phyloP scores from a whole-genome alignment of 2,113 vertebrate species.

The Corythoichthys intestinalis region DNA sequence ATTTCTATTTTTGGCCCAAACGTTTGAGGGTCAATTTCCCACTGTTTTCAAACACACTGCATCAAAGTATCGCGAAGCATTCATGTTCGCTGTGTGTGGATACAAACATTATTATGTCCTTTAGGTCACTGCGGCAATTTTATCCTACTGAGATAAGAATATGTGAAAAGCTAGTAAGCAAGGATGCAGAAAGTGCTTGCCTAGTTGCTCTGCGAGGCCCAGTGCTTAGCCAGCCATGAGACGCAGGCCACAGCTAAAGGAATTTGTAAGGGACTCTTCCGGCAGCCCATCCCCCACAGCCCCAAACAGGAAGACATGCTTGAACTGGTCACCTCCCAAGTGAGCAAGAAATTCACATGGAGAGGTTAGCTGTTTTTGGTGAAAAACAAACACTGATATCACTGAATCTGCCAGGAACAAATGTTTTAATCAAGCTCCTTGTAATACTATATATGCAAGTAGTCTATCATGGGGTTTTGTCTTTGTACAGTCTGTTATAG shows the following conservation, averaged over 20 bases:
- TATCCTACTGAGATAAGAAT: constrained; percentile 55
- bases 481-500: background rate
- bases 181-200: constrained; percentile 58
- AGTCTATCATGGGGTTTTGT: background rate
- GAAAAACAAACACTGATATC: constrained; percentile 4
- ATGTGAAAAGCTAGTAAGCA: constrained; percentile 54
- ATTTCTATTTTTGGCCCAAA: constrained; percentile 70
- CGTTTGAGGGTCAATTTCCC: constrained; percentile 60
- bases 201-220: constrained; percentile 50
- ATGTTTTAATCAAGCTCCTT: background rate
- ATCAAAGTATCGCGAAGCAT: constrained; percentile 44
- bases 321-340: constrained; percentile 39
- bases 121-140: constrained; percentile 43
- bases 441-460: background rate
- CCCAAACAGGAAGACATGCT: constrained; percentile 43
- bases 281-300: constrained; percentile 47
- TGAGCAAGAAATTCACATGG: constrained; percentile 18
- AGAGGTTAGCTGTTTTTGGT: constrained; percentile 20
- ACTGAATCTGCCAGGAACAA: background rate
- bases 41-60: constrained; percentile 53
- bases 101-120: constrained; percentile 38
- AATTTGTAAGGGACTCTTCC: constrained; percentile 65
- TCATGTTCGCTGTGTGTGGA: constrained; percentile 23
- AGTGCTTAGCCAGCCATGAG: constrained; percentile 68
- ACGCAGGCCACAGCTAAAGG: constrained; percentile 58